Conservation (phyloP, 2,888 invertebrate species). For the Drosophila infuscata region DNA sequence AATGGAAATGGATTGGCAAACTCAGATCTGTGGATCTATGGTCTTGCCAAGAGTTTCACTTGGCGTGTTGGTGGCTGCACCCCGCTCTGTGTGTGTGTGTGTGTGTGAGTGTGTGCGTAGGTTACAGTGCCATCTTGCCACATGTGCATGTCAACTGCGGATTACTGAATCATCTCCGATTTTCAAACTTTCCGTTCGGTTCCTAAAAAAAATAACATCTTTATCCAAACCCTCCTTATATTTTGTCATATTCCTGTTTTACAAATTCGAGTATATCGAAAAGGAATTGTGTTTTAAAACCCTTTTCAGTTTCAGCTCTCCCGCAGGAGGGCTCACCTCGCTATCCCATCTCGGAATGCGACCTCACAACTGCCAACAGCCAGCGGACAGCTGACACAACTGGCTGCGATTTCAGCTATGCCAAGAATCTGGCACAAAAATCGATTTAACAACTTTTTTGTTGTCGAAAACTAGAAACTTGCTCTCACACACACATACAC, state of each 20-base stretch:
- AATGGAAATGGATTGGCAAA: slow-evolving; percentile 46
- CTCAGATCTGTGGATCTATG: slow-evolving; percentile 28
- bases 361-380: slow-evolving; percentile 16
- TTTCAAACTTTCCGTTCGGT: background rate
- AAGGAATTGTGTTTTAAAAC: background rate
- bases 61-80: slow-evolving; percentile 34
- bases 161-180: background rate
- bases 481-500: slow-evolving; percentile 24
- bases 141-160: slow-evolving; percentile 39
- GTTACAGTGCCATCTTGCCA: slow-evolving; percentile 15
- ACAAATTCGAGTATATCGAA: background rate
- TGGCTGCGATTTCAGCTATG: slow-evolving; percentile 47
- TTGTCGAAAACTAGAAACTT: slow-evolving; percentile 40
- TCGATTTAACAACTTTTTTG: slow-evolving; percentile 28
- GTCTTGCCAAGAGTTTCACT: slow-evolving; percentile 56
- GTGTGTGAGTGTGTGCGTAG: slow-evolving; percentile 19
- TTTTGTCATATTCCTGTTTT: background rate
- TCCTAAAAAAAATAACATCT: background rate
- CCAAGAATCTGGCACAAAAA: slow-evolving; percentile 68
- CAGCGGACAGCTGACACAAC: slow-evolving; percentile 26
- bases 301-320: background rate
- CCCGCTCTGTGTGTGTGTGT: background rate
- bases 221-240: background rate
- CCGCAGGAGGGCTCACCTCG: background rate
- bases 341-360: background rate